Evolutionary conservation across 2,888 invertebrate genomes (phyloP).

Genomic region (Acrobasis suavella): DNA sequence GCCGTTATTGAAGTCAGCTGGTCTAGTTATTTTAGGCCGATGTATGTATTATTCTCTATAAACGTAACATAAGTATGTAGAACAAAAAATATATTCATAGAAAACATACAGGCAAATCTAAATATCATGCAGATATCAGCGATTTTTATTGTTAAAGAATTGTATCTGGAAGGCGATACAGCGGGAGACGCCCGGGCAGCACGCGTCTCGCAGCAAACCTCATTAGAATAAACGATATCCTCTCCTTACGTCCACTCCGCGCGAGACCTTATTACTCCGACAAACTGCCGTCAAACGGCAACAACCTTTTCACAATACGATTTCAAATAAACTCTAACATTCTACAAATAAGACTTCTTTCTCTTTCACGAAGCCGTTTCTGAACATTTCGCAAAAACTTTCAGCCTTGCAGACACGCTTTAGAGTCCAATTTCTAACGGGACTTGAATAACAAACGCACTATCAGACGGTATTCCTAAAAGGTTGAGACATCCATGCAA

Average conservation of each 20-base stretch:
- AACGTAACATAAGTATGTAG: conserved; percentile 5
- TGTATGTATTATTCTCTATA: not conserved
- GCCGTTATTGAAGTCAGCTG: too few relatives aligned
- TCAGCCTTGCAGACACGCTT: conserved; percentile 45
- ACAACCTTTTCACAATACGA: conserved; percentile 42
- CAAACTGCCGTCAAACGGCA: conserved; percentile 79
- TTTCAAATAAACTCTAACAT: conserved; percentile 47
- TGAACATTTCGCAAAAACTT: conserved; percentile 40
- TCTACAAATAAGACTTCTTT: conserved; percentile 44
- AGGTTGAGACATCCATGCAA: conserved; percentile 71
- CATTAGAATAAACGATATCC: conserved; percentile 83
- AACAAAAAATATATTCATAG: conserved; percentile 6
- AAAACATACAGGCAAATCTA: conserved; percentile 9
- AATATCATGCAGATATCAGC: conserved; percentile 25
- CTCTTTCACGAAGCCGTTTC: conserved; percentile 33
- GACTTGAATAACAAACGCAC: conserved; percentile 58
- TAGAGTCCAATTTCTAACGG: conserved; percentile 55
- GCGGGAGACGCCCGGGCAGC: conserved; percentile 51
- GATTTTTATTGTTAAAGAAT: conserved; percentile 36
- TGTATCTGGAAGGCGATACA: conserved; percentile 46
- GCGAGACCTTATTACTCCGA: conserved; percentile 80
- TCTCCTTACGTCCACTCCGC: conserved; percentile 79
- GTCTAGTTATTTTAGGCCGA: too few relatives aligned
- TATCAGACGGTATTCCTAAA: conserved; percentile 61
- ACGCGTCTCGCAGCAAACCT: conserved; percentile 64